Evolutionary conservation across 2,888 invertebrate species (phyloP), one percentile per base, ranked within the genome.

Genomic region (Watsonalla binaria): DNA sequence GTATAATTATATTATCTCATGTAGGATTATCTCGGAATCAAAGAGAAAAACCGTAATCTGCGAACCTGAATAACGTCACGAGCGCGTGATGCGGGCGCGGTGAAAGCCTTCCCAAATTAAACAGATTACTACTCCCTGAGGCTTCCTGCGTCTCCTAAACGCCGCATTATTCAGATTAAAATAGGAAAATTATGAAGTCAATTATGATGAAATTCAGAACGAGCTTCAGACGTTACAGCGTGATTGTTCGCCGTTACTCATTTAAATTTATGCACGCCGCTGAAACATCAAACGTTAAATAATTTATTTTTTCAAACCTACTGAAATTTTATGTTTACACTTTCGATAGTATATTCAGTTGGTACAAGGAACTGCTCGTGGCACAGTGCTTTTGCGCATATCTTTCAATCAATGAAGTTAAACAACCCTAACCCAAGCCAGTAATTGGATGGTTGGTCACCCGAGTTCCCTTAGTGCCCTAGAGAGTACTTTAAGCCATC

Each of bases 141-240:
- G 60, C 59, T 60, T 51, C 55, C 63, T 64, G 61, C 61, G 60
- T 60, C 67, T 62, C 55, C 66, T 73, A 73, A 76, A 75, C 69
- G 72, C 68, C 64, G 63, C 71, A 73, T 76, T 78, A 80, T 78
- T 80, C 72, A 80, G 76, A 80, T 80, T 72, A 74, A 75, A 77
- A 76, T 74, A 68, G 61, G 63, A 70, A 72, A 66, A 75, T 74
- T 74, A 76, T 71, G 69, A 72, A 76, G 76, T 74, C 66, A 73
- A 74, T 75, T 74, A 65, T 61, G 61, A 56, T 62, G 61, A 60
- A 61, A 75, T 71, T 67, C 61, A 67, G 65, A 71, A 70, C 63
- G 62, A 60, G 63, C 63, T 63, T 53, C 57, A 57, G 55, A 65
- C 65, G 62, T 59, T 55, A 60, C 62, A 49, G 51, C 64, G 56